Evolutionary conservation across 2,888 invertebrate species (phyloP).

Genomic region (Crioceris asparagi): DNA sequence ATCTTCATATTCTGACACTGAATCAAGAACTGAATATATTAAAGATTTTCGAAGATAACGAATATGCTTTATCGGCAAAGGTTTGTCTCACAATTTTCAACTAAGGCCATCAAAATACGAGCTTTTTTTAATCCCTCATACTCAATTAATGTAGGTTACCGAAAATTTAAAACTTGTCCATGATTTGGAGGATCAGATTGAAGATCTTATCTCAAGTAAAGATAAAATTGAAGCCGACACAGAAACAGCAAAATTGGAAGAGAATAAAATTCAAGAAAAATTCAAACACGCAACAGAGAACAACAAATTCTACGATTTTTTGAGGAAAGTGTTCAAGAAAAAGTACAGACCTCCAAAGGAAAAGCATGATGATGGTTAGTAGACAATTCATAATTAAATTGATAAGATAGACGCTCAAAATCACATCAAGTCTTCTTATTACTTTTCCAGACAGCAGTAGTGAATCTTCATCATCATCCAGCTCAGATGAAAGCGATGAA

Average conservation of each 20-base stretch:
- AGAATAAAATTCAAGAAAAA: constrained; percentile 41
- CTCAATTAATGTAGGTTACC: constrained; percentile 12
- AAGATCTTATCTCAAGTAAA: constrained; percentile 42
- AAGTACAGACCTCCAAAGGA: constrained; percentile 63
- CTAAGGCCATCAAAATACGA: not conserved
- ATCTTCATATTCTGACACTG: constrained; percentile 53
- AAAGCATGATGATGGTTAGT: constrained; percentile 40
- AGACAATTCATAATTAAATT: too few species aligned
- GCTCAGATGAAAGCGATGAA: constrained; percentile 43
- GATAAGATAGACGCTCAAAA: too few species aligned
- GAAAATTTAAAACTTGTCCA: constrained; percentile 34
- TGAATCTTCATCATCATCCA: constrained; percentile 43
- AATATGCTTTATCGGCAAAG: constrained; percentile 48
- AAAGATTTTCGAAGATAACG: constrained; percentile 60
- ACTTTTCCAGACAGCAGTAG: constrained; percentile 27
- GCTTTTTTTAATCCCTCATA: not conserved
- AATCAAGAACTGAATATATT: constrained; percentile 66
- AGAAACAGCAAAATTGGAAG: constrained; percentile 38
- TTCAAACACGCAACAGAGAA: constrained; percentile 50
- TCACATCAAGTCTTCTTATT: too few species aligned
- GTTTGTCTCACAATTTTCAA: constrained; percentile 11
- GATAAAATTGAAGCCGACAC: constrained; percentile 40
- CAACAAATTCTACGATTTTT: constrained; percentile 67
- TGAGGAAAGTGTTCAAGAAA: constrained; percentile 73
- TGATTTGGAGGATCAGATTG: constrained; percentile 41